These are phyloP conservation scores for Isurus oxyrinchus DNA, from an alignment of 2,113 vertebrate genomes.

Conservation along the genomic window DNA sequence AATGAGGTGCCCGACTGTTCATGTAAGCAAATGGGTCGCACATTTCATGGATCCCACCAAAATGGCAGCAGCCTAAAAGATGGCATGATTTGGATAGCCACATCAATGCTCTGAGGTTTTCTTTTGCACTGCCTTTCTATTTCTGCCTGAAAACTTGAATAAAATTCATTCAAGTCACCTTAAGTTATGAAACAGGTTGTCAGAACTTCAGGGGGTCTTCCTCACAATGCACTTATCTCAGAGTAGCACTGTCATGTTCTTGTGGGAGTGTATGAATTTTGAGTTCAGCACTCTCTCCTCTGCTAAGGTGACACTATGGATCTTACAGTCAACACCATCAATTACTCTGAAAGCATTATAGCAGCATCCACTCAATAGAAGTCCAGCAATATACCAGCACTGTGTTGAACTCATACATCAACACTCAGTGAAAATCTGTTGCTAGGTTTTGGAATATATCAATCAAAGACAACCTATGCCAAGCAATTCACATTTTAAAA, in stretches of 20 bases:
- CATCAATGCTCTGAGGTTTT: background rate
- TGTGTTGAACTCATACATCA: background rate
- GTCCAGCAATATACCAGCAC: background rate
- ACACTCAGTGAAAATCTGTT: background rate
- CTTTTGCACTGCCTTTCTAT: background rate
- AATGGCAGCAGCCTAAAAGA: background rate
- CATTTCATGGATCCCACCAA: background rate
- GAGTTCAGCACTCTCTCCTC: slow-evolving; percentile 2
- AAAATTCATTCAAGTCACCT: background rate
- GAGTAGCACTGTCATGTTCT: background rate
- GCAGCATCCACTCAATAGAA: background rate
- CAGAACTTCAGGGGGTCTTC: background rate
- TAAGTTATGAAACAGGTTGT: background rate
- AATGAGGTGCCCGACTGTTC: background rate
- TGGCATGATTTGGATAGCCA: background rate
- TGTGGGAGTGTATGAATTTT: slow-evolving; percentile 8
- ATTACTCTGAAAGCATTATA: slow-evolving; percentile 6
- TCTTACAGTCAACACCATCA: slow-evolving; percentile 23
- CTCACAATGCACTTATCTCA: background rate
- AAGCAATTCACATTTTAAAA: background rate
- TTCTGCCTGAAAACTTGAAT: background rate
- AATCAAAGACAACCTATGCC: background rate
- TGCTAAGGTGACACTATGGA: slow-evolving; percentile 34
- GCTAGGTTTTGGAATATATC: background rate
- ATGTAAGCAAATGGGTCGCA: too few relatives aligned